phyloP scores from a whole-genome alignment of 2,113 vertebrate species.

The Daboia siamensis region DNA sequence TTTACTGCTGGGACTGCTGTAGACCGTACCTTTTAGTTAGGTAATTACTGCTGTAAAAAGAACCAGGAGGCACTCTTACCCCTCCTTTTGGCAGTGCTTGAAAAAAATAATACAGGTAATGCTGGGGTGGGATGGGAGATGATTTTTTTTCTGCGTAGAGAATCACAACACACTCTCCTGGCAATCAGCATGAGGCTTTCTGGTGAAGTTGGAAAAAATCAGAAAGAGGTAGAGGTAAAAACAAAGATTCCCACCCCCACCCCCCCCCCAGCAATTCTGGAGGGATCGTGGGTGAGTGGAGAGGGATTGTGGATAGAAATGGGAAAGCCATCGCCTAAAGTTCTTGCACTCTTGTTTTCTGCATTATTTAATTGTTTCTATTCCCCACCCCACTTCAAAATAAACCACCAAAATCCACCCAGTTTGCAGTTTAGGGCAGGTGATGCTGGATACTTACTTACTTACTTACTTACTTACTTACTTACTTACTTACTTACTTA shows the following conservation, averaged over 20 bases:
- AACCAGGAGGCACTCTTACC: background rate
- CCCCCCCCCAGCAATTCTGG: background rate
- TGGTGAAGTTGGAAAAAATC: background rate
- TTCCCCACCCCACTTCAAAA: background rate
- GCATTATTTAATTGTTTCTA: background rate
- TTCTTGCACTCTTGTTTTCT: background rate
- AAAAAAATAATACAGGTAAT: background rate
- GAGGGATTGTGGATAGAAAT: background rate
- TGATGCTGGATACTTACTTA: background rate
- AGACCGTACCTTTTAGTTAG: background rate
- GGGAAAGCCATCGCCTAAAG: background rate
- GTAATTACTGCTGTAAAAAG: background rate
- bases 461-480: too few relatives aligned
- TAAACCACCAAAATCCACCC: background rate
- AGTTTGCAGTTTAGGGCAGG: background rate
- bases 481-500: too few relatives aligned
- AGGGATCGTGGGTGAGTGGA: background rate
- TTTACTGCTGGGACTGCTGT: background rate
- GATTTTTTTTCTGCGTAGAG: background rate
- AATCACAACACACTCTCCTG: background rate
- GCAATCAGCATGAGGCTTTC: background rate
- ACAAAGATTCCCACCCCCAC: background rate
- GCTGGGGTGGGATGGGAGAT: rapidly evolving
- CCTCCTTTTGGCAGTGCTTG: background rate
- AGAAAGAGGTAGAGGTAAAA: background rate